Evolutionary conservation across 2,113 vertebrate genomes (phyloP).

Genomic region (Hippocampus comes): DNA sequence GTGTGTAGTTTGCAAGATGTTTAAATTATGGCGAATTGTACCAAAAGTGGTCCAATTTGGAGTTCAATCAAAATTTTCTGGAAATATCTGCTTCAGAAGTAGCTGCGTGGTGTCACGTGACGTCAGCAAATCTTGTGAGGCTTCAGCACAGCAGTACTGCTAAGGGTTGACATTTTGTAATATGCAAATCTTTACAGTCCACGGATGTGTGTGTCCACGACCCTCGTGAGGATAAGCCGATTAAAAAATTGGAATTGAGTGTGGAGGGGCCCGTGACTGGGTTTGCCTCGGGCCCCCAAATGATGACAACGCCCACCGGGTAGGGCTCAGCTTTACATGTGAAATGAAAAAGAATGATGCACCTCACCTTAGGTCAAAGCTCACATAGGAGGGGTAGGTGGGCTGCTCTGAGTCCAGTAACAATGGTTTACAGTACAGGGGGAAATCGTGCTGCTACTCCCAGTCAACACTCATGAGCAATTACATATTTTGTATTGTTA

Average conservation of each 20-base stretch:
- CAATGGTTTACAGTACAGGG: conserved; percentile 28
- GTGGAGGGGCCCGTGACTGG: not conserved
- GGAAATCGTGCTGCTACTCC: conserved; percentile 33
- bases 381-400: not conserved
- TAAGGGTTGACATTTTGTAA: too few species aligned
- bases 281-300: not conserved
- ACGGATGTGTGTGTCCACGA: not conserved
- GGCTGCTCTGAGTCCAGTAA: conserved; percentile 39
- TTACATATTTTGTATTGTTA: conserved; percentile 43
- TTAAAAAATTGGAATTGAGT: too few species aligned
- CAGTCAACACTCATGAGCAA: conserved; percentile 26
- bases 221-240: too few species aligned
- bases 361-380: conserved; percentile 6
- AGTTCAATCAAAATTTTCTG: too few species aligned
- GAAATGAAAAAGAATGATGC: conserved; percentile 12
- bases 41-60: too few species aligned
- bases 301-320: not conserved
- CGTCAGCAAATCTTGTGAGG: too few species aligned
- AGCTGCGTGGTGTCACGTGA: too few species aligned
- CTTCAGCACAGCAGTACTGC: too few species aligned
- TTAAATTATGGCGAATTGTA: too few species aligned
- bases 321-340: not conserved
- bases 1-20: too few species aligned
- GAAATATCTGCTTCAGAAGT: too few species aligned
- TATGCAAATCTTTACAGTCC: not conserved